Base-by-base conservation (phyloP, 2,888 invertebrate species). In the Emesis castigata region DNA sequence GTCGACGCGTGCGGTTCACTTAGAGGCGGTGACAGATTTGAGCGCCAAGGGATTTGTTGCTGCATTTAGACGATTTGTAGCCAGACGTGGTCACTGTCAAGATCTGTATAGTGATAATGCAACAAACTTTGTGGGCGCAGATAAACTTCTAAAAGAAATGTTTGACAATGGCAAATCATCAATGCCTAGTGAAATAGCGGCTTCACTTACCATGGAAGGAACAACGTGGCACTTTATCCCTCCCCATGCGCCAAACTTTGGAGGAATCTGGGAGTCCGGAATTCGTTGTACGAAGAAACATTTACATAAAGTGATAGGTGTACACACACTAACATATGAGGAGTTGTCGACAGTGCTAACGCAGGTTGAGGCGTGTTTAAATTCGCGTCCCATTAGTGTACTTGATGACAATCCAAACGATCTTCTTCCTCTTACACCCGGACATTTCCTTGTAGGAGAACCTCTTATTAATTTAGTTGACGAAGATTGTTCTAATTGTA, bases 11-110 rank as follows among this genome's bases (percentile, higher is more conserved):
- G 82, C 83, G 16, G 70, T 83, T 6, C 82, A 83, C 34, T 29
- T 83, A 6, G 79, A 85, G 29, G 74, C 69, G 2, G 77, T 85
- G 14, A 79, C 73, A 16, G 80, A 79, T 39, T 18, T 89, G 6
- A 80, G 85, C 3, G 79, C 88, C 1, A 79, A 87, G 62, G 83
- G 81, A 0, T 82, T 82, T 44, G 26, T 79, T 2, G 75, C 77
- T 7, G 81, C 79, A 2, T 83, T 79, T 11, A 65, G 53, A n/a
- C 34, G 78, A 7, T 74, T 82, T n/a, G n/a, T n/a, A n/a, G n/a
- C n/a, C n/a, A n/a, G n/a, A n/a, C n/a, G n/a, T n/a, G n/a, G n/a
- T n/a, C 71, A 72, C 48, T 72, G 73, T 73, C 29, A 34, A 29
- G n/a, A 76, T 58, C 20, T 72, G 6, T 69, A 69, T 61, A 76